Evolutionary conservation across 2,797 vertebrate genomes (phyloP).

Genomic region (Micropoecilia bifurca): DNA sequence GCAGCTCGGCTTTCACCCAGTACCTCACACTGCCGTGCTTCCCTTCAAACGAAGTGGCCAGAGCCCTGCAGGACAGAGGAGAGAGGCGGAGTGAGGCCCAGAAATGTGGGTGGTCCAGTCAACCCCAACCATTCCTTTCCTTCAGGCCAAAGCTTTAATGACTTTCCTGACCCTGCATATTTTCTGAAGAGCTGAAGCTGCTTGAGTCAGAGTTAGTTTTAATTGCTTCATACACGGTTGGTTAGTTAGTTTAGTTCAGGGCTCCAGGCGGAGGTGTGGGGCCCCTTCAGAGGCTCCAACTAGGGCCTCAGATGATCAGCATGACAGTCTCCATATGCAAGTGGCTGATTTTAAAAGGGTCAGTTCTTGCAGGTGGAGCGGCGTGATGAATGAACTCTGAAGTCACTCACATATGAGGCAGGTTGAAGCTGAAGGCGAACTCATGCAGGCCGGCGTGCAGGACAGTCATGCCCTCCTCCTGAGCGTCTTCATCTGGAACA

Average conservation of each 20-base stretch:
- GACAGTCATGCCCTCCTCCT: constrained; percentile 91
- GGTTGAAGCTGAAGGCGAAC: constrained; percentile 98
- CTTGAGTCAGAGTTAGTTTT: constrained; percentile 1
- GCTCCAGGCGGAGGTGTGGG: neutral
- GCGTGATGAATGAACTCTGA: neutral
- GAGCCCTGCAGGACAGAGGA: constrained; percentile 83
- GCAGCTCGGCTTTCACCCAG: constrained; percentile 97
- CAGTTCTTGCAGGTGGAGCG: neutral
- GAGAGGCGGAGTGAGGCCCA: constrained; percentile 4
- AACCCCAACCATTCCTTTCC: neutral
- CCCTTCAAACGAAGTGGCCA: constrained; percentile 99
- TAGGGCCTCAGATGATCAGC: neutral
- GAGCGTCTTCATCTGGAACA: constrained; percentile 87
- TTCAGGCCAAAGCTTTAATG: neutral
- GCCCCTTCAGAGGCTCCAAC: neutral
- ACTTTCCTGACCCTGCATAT: neutral
- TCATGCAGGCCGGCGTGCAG: constrained; percentile 94
- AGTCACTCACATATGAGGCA: constrained; percentile 97
- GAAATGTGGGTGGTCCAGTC: constrained; percentile 25
- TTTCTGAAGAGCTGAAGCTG: neutral
- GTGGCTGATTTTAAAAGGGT: neutral
- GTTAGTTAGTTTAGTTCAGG: neutral
- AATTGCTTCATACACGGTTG: constrained; percentile 2
- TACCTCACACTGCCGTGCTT: constrained; percentile 97
- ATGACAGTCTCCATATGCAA: neutral